phyloP scores from a whole-genome alignment of 2,888 invertebrate genomes.

The Pterostichus niger region DNA sequence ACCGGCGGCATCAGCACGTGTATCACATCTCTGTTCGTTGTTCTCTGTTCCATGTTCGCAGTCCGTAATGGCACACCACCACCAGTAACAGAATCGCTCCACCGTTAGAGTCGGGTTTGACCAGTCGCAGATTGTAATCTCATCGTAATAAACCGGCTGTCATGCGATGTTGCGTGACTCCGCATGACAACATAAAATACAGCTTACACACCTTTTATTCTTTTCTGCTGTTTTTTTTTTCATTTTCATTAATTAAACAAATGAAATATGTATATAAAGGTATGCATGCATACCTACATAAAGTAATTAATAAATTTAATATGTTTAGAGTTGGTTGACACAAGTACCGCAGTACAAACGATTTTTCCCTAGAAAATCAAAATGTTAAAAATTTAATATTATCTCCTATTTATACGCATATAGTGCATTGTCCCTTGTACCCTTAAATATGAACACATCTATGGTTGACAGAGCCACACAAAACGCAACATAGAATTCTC shows the following conservation, averaged over 20 bases:
- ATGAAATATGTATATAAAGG: conserved; percentile 74
- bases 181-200: conserved; percentile 76
- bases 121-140: conserved; percentile 75
- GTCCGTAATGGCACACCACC: conserved; percentile 31
- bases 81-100: conserved; percentile 68
- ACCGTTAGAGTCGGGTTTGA: conserved; percentile 71
- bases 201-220: conserved; percentile 74
- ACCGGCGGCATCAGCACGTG: background rate
- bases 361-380: background rate
- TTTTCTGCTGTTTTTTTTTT: conserved; percentile 72
- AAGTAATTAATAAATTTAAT: conserved; percentile 70
- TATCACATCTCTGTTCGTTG: conserved; percentile 11
- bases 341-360: background rate
- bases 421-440: conserved; percentile 7
- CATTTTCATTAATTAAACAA: conserved; percentile 75
- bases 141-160: conserved; percentile 75
- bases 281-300: conserved; percentile 70
- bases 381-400: conserved; percentile 33
- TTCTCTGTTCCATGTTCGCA: too few species aligned
- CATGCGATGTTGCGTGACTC: conserved; percentile 76
- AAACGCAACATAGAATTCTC: conserved; percentile 28
- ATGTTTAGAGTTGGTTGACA: conserved; percentile 49
- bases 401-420: background rate
- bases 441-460: conserved; percentile 43
- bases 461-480: conserved; percentile 34